Evolutionary conservation across 1,140 invertebrate species (phyloP).

Genomic region (Lycorma delicatula): DNA sequence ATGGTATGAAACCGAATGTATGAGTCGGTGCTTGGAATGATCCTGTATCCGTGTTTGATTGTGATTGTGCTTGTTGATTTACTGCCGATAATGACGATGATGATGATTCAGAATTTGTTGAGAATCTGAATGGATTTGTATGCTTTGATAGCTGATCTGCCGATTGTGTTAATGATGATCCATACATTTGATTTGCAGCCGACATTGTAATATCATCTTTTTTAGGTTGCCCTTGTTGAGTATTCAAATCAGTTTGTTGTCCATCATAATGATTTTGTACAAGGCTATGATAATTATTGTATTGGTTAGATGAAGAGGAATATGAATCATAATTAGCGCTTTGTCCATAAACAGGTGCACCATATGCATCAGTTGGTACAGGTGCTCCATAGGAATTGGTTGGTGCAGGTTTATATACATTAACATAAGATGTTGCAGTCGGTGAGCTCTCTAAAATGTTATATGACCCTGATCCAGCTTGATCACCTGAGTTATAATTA

Average conservation of each 20-base stretch:
- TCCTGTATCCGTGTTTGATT: constrained; percentile 2
- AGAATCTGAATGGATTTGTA: not conserved
- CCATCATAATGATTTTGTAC: not conserved
- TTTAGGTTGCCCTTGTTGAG: not conserved
- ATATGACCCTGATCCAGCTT: not conserved
- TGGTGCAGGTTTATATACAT: constrained; percentile 15
- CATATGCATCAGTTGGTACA: constrained; percentile 19
- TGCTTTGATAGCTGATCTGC: not conserved
- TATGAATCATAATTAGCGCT: not conserved
- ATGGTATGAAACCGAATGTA: constrained; percentile 21
- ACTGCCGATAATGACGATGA: no score
- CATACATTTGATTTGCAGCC: not conserved
- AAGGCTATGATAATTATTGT: constrained; percentile 7
- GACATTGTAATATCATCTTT: not conserved
- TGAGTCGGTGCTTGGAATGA: constrained; percentile 23
- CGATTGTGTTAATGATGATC: not conserved
- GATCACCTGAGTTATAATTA: constrained; percentile 5
- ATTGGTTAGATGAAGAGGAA: constrained; percentile 9
- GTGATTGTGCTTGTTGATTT: not conserved
- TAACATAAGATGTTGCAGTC: constrained; percentile 14
- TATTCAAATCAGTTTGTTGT: not conserved
- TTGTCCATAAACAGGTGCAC: constrained; percentile 14
- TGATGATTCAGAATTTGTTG: not conserved
- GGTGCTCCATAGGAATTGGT: constrained; percentile 19
- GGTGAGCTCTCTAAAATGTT: not conserved